phyloP scores from a whole-genome alignment of 2,888 invertebrate species.

The Endotricha flammealis region DNA sequence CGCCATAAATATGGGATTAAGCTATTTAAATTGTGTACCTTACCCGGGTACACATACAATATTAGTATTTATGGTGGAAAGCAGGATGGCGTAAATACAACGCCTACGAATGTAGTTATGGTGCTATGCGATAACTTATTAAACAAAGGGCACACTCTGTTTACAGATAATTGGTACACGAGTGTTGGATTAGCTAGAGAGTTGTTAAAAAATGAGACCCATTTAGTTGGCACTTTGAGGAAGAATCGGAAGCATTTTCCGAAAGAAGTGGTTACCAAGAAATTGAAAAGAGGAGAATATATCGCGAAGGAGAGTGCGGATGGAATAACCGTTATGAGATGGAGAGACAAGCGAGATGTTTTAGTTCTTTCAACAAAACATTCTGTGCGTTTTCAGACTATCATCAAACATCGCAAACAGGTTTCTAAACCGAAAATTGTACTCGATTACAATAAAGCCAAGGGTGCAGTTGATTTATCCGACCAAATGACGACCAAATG shows the following conservation, averaged over 20 bases:
- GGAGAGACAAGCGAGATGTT: constrained; percentile 25
- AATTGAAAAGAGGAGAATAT: constrained; percentile 22
- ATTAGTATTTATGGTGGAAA: constrained; percentile 26
- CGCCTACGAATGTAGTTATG: constrained; percentile 29
- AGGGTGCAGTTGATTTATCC: constrained; percentile 28
- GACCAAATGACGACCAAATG: constrained; percentile 30
- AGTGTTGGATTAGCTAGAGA: constrained; percentile 22
- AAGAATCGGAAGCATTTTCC: constrained; percentile 25
- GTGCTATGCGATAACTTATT: constrained; percentile 26
- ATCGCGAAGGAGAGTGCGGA: constrained; percentile 22
- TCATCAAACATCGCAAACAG: constrained; percentile 7
- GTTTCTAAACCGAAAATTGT: constrained; percentile 21
- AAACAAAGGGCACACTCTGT: constrained; percentile 25
- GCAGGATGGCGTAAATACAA: constrained; percentile 25
- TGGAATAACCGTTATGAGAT: constrained; percentile 22
- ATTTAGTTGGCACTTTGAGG: constrained; percentile 26
- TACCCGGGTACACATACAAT: constrained; percentile 24
- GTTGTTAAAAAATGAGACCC: constrained; percentile 24
- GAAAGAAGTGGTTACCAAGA: constrained; percentile 20
- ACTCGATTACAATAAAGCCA: constrained; percentile 29
- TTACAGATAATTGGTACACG: constrained; percentile 29
- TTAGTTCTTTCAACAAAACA: constrained; percentile 26
- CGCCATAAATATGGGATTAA: constrained; percentile 26
- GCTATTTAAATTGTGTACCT: constrained; percentile 26
- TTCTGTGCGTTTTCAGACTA: constrained; percentile 5